phyloP scores from a whole-genome alignment of 2,113 vertebrate genomes.

The Crotophaga sulcirostris region DNA sequence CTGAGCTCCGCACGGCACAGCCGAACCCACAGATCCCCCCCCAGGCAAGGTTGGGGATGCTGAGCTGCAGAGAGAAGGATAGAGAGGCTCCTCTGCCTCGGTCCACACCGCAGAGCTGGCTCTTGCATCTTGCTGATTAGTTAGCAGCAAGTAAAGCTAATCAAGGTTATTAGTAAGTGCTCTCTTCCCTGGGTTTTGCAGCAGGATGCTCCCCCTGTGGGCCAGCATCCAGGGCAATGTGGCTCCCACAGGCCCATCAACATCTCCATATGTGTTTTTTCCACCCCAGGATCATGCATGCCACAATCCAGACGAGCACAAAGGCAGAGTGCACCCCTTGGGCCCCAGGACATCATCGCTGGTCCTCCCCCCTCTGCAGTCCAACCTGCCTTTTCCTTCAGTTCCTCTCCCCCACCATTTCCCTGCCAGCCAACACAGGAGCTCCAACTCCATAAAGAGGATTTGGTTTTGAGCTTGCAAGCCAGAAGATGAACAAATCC shows the following conservation, averaged over 20 bases:
- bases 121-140: background rate
- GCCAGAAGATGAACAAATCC: constrained; percentile 64
- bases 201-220: too few relatives aligned
- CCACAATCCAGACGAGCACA: accelerated
- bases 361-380: background rate
- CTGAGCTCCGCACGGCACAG: accelerated
- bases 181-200: accelerated
- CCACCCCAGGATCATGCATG: background rate
- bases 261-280: accelerated
- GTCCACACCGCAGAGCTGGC: background rate
- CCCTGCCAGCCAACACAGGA: background rate
- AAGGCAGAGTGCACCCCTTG: accelerated
- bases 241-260: background rate
- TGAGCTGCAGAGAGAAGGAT: background rate
- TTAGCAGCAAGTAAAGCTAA: background rate
- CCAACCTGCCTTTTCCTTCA: background rate
- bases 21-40: background rate
- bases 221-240: accelerated
- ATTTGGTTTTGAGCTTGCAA: constrained; percentile 57
- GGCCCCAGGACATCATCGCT: accelerated
- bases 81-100: background rate
- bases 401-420: background rate
- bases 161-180: background rate
- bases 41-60: background rate
- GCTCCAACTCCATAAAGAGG: constrained; percentile 60